Base-by-base conservation (phyloP, 2,888 invertebrate genomes). In the Drosophila monieri region DNA sequence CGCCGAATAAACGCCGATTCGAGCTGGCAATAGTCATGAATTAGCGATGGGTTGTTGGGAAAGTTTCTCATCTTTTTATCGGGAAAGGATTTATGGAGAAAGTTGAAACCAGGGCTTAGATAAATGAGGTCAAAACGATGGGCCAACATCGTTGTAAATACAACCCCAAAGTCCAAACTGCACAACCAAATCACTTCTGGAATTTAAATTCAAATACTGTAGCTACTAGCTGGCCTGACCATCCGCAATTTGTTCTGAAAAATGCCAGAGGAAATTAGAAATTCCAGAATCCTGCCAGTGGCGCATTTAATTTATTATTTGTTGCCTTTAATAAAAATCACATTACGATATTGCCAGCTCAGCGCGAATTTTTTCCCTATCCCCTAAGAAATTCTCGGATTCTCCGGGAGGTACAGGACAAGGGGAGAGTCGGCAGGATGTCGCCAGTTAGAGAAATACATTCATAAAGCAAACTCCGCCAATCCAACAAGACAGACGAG, bases 401-500 rank as follows among this genome's bases (percentile, higher is more conserved):
- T 32, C 12, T 14, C 18, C 1, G 18, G 9, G 1, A 1, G 10
- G 15, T 9, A 6, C 10, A 1, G 48, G 15, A 4, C 4, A 27
- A 27, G n/a, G 43, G 32, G 46, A 52, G 39, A 49, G 27, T 43
- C 9, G 27, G 27, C 2, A 1, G 27, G 53, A 47, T 39, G 65
- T 66, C 46, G 54, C 39, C 68, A 69, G 74, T 69, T 57, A 32
- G 15, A 67, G 72, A 74, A 69, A 70, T 46, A 79, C 74, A 85
- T 77, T 77, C 84, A 77, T 79, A 85, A 81, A 59, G 74, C 74
- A 74, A 81, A 72, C 62, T 67, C 62, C 32, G 64, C 15, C 60
- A 53, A 49, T 53, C 57, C 51, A 51, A 58, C 48, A 60, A 43
- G 71, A 70, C 51, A 23, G 32, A 27, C 47, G 60, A 32, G 60